Evolutionary conservation across 2,113 vertebrate genomes (phyloP).

Genomic region (Chinchilla lanigera): DNA sequence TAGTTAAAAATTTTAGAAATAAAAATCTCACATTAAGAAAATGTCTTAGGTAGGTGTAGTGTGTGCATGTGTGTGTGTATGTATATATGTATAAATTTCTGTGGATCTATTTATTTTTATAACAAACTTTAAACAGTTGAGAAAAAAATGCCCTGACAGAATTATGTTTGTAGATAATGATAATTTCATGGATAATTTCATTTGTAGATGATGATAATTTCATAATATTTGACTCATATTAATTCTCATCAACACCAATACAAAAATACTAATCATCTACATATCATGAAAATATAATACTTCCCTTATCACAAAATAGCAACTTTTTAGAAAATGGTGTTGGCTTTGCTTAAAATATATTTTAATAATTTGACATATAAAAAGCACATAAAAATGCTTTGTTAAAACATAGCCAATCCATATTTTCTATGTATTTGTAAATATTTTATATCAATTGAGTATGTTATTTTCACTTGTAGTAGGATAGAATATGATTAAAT

Average conservation of each 20-base stretch:
- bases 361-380: not conserved
- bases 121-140: not conserved
- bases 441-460: slow-evolving; percentile 69
- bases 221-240: not conserved
- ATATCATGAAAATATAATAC: not conserved
- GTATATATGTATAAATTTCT: not conserved
- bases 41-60: not conserved
- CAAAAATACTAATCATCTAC: not conserved
- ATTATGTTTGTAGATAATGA: not conserved
- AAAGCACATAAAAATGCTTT: not conserved
- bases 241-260: not conserved
- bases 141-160: not conserved
- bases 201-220: not conserved
- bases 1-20: not conserved
- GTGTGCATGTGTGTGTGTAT: not conserved
- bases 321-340: not conserved
- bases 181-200: too few species aligned
- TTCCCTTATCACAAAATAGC: not conserved
- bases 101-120: not conserved
- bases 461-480: slow-evolving; percentile 39
- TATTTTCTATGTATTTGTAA: not conserved
- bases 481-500: slow-evolving; percentile 65
- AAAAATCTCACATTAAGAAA: not conserved
- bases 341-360: slow-evolving; percentile 33
- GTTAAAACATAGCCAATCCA: not conserved